phyloP scores from a whole-genome alignment of 2,888 invertebrate genomes.

The Parnassius orleans region DNA sequence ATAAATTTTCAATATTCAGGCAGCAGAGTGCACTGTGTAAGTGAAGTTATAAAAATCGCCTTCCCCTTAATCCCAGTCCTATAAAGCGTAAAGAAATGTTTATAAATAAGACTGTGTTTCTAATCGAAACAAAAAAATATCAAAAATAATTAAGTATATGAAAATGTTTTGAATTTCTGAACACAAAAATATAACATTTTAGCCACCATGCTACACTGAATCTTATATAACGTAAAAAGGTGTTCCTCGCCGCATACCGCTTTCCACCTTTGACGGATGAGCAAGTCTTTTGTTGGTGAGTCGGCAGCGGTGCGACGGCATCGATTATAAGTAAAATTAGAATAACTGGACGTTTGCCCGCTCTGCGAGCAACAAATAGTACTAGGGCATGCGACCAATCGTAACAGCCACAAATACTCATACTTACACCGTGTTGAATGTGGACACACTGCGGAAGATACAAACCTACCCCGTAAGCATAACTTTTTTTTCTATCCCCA shows the following conservation, averaged over 20 bases:
- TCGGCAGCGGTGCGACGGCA: conserved; percentile 67
- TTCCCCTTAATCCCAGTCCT: too few species aligned
- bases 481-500: neutral
- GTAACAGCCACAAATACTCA: conserved; percentile 72
- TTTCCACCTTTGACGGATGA: conserved; percentile 57
- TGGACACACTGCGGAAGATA: conserved; percentile 59
- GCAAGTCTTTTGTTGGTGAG: conserved; percentile 69
- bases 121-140: too few species aligned
- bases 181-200: too few species aligned
- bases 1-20: too few species aligned
- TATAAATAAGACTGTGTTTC: too few species aligned
- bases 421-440: conserved; percentile 62
- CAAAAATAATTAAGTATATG: too few species aligned
- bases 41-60: too few species aligned
- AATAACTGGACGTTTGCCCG: conserved; percentile 80
- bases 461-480: conserved; percentile 34
- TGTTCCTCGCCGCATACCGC: conserved; percentile 29
- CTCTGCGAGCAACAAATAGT: conserved; percentile 74
- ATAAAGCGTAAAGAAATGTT: too few species aligned
- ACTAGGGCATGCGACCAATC: conserved; percentile 80
- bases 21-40: too few species aligned
- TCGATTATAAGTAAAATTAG: conserved; percentile 81
- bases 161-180: too few species aligned
- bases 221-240: neutral
- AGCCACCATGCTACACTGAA: neutral